Percentiles rank a stretch among this genome's conserved stretches.
phyloP scores from a whole-genome alignment of 2,797 vertebrate genomes.

The Huso huso region DNA sequence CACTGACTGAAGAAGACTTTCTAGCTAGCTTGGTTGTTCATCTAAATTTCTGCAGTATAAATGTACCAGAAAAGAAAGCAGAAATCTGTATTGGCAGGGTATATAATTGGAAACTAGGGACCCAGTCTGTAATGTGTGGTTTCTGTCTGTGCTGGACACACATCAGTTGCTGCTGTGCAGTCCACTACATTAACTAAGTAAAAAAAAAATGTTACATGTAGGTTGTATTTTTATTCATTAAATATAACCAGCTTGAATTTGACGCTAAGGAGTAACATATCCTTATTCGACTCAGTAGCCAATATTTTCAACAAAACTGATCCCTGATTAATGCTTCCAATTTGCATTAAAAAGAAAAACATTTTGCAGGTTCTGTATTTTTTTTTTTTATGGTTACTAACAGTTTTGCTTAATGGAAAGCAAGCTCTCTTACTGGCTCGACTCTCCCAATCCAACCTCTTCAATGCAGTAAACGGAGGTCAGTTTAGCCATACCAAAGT shows the following conservation, averaged over 20 bases:
- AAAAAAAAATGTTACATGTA: background rate
- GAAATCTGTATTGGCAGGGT: background rate
- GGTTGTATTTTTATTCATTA: background rate
- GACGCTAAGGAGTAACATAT: too few species aligned
- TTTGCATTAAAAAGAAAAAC: too few species aligned
- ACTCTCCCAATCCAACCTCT: too few species aligned
- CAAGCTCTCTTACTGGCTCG: too few species aligned
- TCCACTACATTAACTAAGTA: background rate
- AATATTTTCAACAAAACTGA: too few species aligned
- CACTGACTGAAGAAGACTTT: background rate
- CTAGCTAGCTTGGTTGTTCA: background rate
- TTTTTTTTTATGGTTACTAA: too few species aligned
- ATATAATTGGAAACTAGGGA: constrained; percentile 5
- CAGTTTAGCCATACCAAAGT: too few species aligned
- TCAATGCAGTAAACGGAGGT: too few species aligned
- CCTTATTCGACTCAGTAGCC: too few species aligned
- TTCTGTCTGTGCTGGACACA: background rate
- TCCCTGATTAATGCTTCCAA: too few species aligned
- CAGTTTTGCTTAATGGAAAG: too few species aligned
- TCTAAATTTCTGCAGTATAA: background rate
- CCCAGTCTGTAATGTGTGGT: background rate
- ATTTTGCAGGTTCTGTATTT: background rate
- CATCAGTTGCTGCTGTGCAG: background rate
- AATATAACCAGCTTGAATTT: too few species aligned
- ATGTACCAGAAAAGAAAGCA: background rate